These are phyloP conservation scores for Gonatopus flavifemur DNA, from an alignment of 1,140 invertebrate genomes.

Conservation along the genomic window DNA sequence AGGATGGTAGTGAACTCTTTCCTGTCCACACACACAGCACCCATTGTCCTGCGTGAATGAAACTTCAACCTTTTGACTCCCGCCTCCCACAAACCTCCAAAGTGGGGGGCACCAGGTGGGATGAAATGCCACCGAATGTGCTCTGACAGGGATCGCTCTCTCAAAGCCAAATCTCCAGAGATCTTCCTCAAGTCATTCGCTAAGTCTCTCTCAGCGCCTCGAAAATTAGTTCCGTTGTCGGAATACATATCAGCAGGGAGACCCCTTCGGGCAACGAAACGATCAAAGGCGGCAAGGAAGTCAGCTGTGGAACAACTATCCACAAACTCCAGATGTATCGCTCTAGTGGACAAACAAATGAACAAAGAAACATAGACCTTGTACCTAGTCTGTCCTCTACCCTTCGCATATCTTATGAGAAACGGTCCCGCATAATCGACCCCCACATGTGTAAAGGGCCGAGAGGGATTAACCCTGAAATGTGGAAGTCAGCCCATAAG, in stretches of 20 bases:
- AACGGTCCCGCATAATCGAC: too few relatives aligned
- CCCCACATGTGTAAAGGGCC: constrained; percentile 25
- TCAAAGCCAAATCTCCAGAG: background rate
- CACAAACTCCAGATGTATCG: too few relatives aligned
- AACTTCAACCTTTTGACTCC: background rate
- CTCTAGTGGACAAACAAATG: too few relatives aligned
- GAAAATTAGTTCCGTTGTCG: constrained; percentile 6
- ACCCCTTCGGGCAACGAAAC: background rate
- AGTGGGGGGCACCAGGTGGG: constrained; percentile 2
- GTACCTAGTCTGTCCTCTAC: too few relatives aligned
- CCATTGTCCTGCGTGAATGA: background rate
- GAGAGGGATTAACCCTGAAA: constrained; percentile 22
- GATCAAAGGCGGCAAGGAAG: constrained; percentile 2
- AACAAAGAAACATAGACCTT: too few relatives aligned
- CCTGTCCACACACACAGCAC: background rate
- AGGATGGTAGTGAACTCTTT: background rate
- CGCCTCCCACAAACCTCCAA: background rate
- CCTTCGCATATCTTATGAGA: too few relatives aligned
- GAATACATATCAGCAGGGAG: background rate
- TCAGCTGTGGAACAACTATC: background rate
- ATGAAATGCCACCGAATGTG: background rate
- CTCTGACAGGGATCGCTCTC: background rate
- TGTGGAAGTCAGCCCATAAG: constrained; percentile 43
- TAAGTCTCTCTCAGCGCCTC: constrained; percentile 1
- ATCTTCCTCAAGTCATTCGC: background rate